phyloP scores from a whole-genome alignment of 2,888 invertebrate species.

The Yponomeuta malinellus region DNA sequence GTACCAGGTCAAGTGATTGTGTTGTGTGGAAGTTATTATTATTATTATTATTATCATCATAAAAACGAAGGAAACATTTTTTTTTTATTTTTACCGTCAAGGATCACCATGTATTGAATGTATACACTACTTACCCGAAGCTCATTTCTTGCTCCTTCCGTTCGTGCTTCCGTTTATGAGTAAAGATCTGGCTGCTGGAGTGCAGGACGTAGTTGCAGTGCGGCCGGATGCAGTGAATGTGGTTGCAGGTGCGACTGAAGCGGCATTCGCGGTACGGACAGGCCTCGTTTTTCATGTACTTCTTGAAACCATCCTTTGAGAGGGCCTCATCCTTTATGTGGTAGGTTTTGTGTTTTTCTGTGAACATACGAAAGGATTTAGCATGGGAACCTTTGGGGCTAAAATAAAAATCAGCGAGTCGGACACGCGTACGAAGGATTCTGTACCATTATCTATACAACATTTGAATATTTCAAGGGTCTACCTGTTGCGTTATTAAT shows the following conservation, averaged over 20 bases:
- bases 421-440: too few species aligned
- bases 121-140: slow-evolving; percentile 78
- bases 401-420: too few species aligned
- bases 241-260: slow-evolving; percentile 96
- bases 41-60: too few species aligned
- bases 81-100: too few species aligned
- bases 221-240: slow-evolving; percentile 97
- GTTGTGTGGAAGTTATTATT: too few species aligned
- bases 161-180: slow-evolving; percentile 98
- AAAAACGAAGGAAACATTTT: too few species aligned
- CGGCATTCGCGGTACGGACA: slow-evolving; percentile 95
- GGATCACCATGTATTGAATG: too few species aligned
- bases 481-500: too few species aligned
- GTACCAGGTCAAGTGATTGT: too few species aligned
- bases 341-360: slow-evolving; percentile 99
- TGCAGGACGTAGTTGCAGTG: slow-evolving; percentile 97
- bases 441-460: too few species aligned
- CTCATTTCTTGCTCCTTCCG: slow-evolving; percentile 93
- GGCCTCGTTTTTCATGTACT: slow-evolving; percentile 97
- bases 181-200: slow-evolving; percentile 96
- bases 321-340: slow-evolving; percentile 98
- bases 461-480: too few species aligned
- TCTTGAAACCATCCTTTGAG: slow-evolving; percentile 97
- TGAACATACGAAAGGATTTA: slow-evolving; percentile 26
- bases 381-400: too few species aligned